phyloP scores from a whole-genome alignment of 2,797 vertebrate genomes.

The Sebastes flavidus region DNA sequence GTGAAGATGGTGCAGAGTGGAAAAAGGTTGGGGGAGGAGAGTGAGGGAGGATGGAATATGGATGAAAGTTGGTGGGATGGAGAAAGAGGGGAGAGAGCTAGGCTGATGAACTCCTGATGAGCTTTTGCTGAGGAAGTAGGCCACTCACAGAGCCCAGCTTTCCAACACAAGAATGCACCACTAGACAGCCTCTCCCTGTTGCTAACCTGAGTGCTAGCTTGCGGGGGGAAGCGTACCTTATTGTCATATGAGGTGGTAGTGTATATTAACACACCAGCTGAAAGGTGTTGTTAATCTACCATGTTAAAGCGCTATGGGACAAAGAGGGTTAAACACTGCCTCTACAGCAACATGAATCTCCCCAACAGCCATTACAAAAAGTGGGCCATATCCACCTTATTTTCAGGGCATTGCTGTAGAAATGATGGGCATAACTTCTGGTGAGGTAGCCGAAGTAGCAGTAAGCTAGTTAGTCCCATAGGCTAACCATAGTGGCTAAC shows the following conservation, averaged over 20 bases:
- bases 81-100: not conserved
- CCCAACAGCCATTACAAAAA: not conserved
- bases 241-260: not conserved
- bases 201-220: conserved; percentile 13
- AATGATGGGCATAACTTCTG: too few species aligned
- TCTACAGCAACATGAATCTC: not conserved
- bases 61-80: conserved; percentile 14
- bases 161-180: conserved; percentile 15
- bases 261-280: not conserved
- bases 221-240: not conserved
- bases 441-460: too few species aligned
- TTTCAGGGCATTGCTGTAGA: too few species aligned
- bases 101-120: conserved; percentile 60
- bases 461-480: too few species aligned
- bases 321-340: not conserved
- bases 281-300: not conserved
- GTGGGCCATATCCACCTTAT: not conserved
- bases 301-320: not conserved
- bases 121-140: conserved; percentile 62
- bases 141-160: conserved; percentile 40
- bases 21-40: not conserved
- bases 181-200: conserved; percentile 5
- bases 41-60: not conserved
- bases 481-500: too few species aligned
- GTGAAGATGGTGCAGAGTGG: not conserved